phyloP scores from a whole-genome alignment of 2,888 invertebrate genomes.

The Polydrusus tereticollis region DNA sequence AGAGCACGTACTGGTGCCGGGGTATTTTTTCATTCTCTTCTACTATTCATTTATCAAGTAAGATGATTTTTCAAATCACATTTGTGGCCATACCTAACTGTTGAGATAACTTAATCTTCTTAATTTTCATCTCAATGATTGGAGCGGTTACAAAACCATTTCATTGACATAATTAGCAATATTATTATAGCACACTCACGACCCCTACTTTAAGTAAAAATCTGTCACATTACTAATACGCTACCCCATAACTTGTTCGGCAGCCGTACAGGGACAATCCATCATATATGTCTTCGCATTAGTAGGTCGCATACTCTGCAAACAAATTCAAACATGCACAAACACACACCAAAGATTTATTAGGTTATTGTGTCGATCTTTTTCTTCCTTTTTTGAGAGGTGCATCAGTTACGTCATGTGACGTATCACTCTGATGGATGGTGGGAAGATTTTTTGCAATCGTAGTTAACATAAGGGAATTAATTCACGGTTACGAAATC shows the following conservation, averaged over 20 bases:
- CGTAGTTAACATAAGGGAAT: no score
- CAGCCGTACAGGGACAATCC: slow-evolving; percentile 53
- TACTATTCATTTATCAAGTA: no score
- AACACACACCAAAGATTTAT: slow-evolving; percentile 63
- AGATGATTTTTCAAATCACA: no score
- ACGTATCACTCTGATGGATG: slow-evolving; percentile 43
- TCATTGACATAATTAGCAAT: no score
- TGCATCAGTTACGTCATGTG: slow-evolving; percentile 26
- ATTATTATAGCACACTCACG: neutral
- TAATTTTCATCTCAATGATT: no score
- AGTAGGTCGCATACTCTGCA: slow-evolving; percentile 61
- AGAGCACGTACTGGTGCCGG: no score
- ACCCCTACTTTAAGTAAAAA: neutral
- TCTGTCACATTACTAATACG: slow-evolving; percentile 1
- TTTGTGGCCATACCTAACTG: no score
- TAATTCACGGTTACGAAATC: no score
- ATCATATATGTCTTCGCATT: slow-evolving; percentile 64
- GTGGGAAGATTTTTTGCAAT: slow-evolving; percentile 43
- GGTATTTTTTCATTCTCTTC: no score
- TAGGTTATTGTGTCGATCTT: slow-evolving; percentile 61
- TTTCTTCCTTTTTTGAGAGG: slow-evolving; percentile 49
- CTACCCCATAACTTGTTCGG: slow-evolving; percentile 6
- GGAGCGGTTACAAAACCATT: no score
- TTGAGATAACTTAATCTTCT: no score
- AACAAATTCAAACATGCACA: slow-evolving; percentile 62